Percentiles rank a stretch among this genome's conserved stretches.
Evolutionary conservation across 2,888 invertebrate species (phyloP).

Genomic region (Meghimatium bilineatum): DNA sequence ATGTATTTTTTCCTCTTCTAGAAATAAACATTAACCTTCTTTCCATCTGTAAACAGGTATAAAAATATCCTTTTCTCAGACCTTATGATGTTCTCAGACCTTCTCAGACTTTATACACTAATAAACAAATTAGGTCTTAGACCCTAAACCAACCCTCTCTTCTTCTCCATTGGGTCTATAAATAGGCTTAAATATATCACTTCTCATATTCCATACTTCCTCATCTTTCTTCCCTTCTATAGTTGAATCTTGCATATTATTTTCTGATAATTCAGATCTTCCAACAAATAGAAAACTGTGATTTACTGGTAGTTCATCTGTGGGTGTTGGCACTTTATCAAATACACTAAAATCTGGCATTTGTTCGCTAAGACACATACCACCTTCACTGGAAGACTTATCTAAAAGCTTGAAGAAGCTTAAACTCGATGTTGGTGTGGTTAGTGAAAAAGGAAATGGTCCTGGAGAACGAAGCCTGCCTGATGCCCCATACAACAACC

Average conservation of each 20-base stretch:
- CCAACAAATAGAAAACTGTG: constrained; percentile 41
- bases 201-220: constrained; percentile 35
- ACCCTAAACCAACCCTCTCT: neutral
- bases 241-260: neutral
- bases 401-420: constrained; percentile 67
- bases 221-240: neutral
- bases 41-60: too few species aligned
- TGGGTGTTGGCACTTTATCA: constrained; percentile 45
- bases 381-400: constrained; percentile 34
- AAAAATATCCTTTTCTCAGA: too few species aligned
- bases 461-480: constrained; percentile 51
- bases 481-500: constrained; percentile 44
- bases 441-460: constrained; percentile 66
- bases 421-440: constrained; percentile 64
- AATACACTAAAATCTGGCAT: constrained; percentile 51
- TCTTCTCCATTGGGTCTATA: constrained; percentile 10
- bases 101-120: too few species aligned
- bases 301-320: constrained; percentile 35
- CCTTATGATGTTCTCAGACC: too few species aligned
- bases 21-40: too few species aligned
- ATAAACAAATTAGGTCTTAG: constrained; percentile 2
- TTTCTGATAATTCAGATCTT: constrained; percentile 7
- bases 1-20: too few species aligned
- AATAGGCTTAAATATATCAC: constrained; percentile 40
- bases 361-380: constrained; percentile 1